Evolutionary conservation across 2,797 vertebrate species (phyloP), one percentile per base, ranked within the genome.

Genomic region (Sebastolobus alascanus): DNA sequence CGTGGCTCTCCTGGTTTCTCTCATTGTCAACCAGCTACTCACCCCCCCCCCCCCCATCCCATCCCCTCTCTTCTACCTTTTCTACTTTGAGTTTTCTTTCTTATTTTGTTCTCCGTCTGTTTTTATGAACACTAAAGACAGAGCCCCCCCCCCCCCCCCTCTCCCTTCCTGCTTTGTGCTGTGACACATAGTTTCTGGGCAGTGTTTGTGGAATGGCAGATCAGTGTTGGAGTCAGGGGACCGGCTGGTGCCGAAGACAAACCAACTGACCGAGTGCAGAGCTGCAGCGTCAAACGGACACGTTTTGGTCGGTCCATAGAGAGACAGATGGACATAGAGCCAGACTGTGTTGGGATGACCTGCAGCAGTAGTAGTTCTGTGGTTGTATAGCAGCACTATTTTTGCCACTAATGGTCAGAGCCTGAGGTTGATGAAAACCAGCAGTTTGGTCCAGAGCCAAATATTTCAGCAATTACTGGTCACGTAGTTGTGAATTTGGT

Each of bases 111-210:
- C 56, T 38, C 4, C 4, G 10, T 59, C 14, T 22, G 14, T 29
- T 50, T 16, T 50, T 64, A 52, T 63, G 11, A 40, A 40, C 22
- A 31, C 2, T 25, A 11, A 68, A 52, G 46, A 46, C 59, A 20
- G 1, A 22, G 29, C 1, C 35, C 27, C 4, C 8, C 2, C 13
- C 1, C 31, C 22, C 3, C 8, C 3, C 27, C 11, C 22, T 13
- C 40, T 52, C 52, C 12, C 3, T 61, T 59, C 25, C 60, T 35
- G 43, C 50, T 70, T 10, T 61, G 66, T 65, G 65, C 77, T 70
- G 72, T 92, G 81, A 87, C 79, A 68, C 89, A 88, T 50, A 76
- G 64, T 88, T 90, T 94, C 84, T 88, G 78, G 80, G 73, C 77
- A 83, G 68, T 73, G 73, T 84, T 78, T 71, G 65, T 83, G 61